Base-by-base conservation (phyloP, 2,113 vertebrate genomes). In the Pachyramphus minor region DNA sequence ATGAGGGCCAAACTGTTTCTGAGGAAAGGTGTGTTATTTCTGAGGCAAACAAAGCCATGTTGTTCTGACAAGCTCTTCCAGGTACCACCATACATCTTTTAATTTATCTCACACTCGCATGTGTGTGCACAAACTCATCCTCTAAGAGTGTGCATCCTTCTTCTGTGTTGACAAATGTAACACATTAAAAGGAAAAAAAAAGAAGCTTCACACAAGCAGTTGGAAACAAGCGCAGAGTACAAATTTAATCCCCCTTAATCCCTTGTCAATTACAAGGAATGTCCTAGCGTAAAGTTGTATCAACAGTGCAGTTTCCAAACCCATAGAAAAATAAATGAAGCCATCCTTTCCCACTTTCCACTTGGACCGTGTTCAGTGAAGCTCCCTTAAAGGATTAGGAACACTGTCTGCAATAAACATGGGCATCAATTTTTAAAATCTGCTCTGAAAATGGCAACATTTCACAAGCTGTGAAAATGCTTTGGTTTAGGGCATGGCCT, bases 401-500 rank as follows among this genome's bases (percentile, higher is more conserved):
- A 58, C 83, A 56, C 42, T 76, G 31, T 41, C 63, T 91, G 81
- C 83, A 97, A 96, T 85, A 96, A 93, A 83, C 77, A 91, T 1
- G 6, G 73, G 21, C 78, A 94, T 95, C 79, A 94, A 60, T 96
- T 97, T 93, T 88, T 90, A 47, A 91, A 97, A 94, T 95, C 90
- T 87, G 60, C 84, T 95, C 77, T 77, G 80, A 94, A 93, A 96
- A 96, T 67, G 86, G 85, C 84, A 94, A 74, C 69, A 63, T 91
- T 90, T 94, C 83, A 96, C 87, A 92, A 92, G 78, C 87, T 90
- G 83, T 89, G 87, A 96, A 97, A 95, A 95, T 64, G 88, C 89
- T 97, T 94, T 92, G 81, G 93, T 91, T 95, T 74, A 93, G 94
- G 94, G 84, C 41, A 97, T 82, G 89, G 96, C 97, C 95, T 96